phyloP scores from a whole-genome alignment of 2,113 vertebrate genomes.

The Chlamydotis undulata region DNA sequence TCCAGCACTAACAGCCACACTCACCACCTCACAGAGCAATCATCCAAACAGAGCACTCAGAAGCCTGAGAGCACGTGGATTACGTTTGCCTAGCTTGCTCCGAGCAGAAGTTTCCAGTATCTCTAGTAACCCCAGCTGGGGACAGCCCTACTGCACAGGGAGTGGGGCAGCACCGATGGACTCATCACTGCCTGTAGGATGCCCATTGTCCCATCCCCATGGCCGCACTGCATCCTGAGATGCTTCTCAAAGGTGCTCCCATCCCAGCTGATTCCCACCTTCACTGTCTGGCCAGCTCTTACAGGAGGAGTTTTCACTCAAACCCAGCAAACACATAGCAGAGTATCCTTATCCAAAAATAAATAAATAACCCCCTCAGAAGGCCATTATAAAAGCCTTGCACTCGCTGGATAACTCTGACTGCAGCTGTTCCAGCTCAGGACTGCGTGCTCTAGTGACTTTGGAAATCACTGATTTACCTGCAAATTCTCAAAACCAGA shows the following conservation, averaged over 20 bases:
- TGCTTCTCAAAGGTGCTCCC: neutral
- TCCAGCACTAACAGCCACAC: neutral
- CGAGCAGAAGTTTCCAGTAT: neutral
- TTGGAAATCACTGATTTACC: neutral
- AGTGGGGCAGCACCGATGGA: neutral
- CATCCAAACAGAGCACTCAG: neutral
- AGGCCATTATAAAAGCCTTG: neutral
- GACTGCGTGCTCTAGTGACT: neutral
- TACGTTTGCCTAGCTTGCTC: neutral
- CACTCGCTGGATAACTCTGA: neutral
- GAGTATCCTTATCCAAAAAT: neutral
- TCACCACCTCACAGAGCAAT: neutral
- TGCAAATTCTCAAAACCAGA: neutral
- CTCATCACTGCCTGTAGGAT: neutral
- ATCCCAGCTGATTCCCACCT: neutral
- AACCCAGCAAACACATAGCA: neutral
- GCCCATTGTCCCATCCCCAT: accelerated
- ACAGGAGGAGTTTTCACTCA: neutral
- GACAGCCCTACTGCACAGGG: neutral
- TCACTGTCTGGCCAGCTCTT: neutral
- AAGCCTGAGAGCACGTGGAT: neutral
- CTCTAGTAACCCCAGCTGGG: neutral
- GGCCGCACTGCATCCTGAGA: accelerated
- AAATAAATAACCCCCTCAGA: neutral
- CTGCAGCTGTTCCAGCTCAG: neutral